Evolutionary conservation across 2,797 vertebrate species (phyloP), one percentile per base, ranked within the genome.

Genomic region (Netta rufina): DNA sequence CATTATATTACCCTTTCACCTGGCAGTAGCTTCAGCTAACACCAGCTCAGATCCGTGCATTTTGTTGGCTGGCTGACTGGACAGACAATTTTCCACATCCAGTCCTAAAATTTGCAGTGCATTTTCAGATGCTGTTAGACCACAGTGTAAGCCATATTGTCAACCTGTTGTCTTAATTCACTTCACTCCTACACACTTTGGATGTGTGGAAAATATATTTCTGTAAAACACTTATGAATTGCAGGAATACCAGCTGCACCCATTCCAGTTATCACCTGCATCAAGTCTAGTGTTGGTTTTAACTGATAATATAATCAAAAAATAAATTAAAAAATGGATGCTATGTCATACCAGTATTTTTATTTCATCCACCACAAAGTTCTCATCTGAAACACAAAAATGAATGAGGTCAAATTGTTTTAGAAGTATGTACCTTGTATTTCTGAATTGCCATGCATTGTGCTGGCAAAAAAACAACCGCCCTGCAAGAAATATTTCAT

Each of bases 301-400:
- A 92, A 82, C 93, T 88, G 70, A 91, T 83, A 84, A 87, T 33
- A 67, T 60, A 60, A 78, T 87, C 72, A 53, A 56, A 3, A 13
- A 53, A 51, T 51, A 51, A 51, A 51, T 14, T 51, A 51, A 65
- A 83, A 83, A 87, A 80, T 19, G 38, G 87, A 81, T 82, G 32
- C 86, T 65, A 94, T 79, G 9, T 66, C 79, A 51, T 75, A 62
- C 47, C 81, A 56, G 92, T 94, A 96, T 93, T 97, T 96, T 95
- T 90, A 95, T 92, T 95, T 94, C 56, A 89, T 83, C 83, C 51
- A 51, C 22, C 32, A 30, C 9, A 25, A 90, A 86, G 56, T 81
- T 95, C 70, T 96, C 76, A 73, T 86, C 51, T 89, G 88, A 96
- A 96, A 47, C 53, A 91, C 87, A 94, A 97, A 96, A 96, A 90